Base-by-base conservation (phyloP, 2,888 invertebrate species). In the Stenolophus ochropezus region DNA sequence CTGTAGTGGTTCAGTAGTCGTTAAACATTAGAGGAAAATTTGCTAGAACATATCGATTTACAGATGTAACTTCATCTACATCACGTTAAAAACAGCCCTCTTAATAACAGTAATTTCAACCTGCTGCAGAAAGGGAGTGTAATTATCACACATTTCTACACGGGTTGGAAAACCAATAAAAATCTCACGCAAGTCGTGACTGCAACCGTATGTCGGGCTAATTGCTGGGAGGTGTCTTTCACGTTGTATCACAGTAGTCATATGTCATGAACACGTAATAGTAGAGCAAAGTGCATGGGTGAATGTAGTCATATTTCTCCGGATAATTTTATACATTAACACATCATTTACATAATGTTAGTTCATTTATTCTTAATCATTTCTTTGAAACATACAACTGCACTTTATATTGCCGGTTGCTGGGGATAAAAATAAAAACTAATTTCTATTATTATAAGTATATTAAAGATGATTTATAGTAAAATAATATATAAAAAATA, bases 141-240 rank as follows among this genome's bases (percentile, higher is more conserved):
- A 42, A 11, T 42, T 42, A 42, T 42, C 33, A 42, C 33, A 42
- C 11, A 42, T 42, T 33, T 2, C 61, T 61, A 61, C 61, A 61
- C 14, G 61, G 61, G 25, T 61, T 61, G 14, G 61, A 61, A 61
- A 61, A 61, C 61, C 61, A 61, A 61, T 61, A 61, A 27, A 61
- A 61, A 61, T 25, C 8, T 61, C 61, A 61, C 61, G 61, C 61
- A 14, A 27, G 61, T 11, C 21, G 21, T 14, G 61, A 61, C 25
- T 25, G 23, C 61, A 21, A n/a, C 25, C 61, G 25, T 58, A 58
- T 61, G 61, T 61, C 61, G 14, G 25, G n/a, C 16, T 61, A 61
- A 61, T 61, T 61, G 4, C 61, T n/a, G 14, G 21, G 23, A 21
- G 23, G 23, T 61, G 61, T 61, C n/a, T 0, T 11, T n/a, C 25